Base-by-base conservation (phyloP, 2,113 vertebrate genomes). In the Prionailurus bengalensis region DNA sequence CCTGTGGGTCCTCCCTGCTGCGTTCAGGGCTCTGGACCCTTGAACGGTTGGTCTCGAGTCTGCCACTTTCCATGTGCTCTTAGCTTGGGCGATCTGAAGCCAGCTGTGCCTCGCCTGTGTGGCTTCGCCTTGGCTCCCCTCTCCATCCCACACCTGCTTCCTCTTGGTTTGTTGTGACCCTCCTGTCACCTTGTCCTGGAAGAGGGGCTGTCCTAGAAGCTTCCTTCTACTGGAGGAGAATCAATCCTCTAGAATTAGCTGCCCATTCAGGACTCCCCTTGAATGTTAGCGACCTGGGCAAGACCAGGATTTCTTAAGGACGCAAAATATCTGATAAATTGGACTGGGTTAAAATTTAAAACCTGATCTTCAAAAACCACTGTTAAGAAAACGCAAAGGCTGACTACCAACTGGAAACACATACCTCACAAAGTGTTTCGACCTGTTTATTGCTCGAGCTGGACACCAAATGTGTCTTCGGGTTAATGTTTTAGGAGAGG, bases 381-480 rank as follows among this genome's bases (percentile, higher is more conserved):
- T 4, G 3, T 42, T 23, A 7, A 65, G 65, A n/a, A 51, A 65
- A 10, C 1, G 3, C 27, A 45, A 68, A 36, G 33, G 29, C 27
- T 27, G 36, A 19, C 45, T 16, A 0, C 23, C 14, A 58, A 5
- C 13, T 29, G 23, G 51, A n/a, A 61, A 63, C 25, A 16, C 13
- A 0, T 3, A 25, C 29, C 0, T 73, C 7, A 10, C 14, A 0
- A 11, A 66, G 33, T 16, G 5, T 29, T 14, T 5, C 0, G 0
- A 51, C 33, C 45, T 36, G 25, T 15, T 66, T 51, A 8, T 9
- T 39, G 11, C 10, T 31, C 21, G 45, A 80, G 6, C 61, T 9
- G 0, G 73, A 63, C 14, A 23, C 10, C 33, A 10, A 9, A 1
- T n/a, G 7, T 6, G 1, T 39, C 12, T 74, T 85, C 16, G 11